Conservation (phyloP, 2,797 vertebrate genomes). For the Rhabdophis nuchalis region DNA sequence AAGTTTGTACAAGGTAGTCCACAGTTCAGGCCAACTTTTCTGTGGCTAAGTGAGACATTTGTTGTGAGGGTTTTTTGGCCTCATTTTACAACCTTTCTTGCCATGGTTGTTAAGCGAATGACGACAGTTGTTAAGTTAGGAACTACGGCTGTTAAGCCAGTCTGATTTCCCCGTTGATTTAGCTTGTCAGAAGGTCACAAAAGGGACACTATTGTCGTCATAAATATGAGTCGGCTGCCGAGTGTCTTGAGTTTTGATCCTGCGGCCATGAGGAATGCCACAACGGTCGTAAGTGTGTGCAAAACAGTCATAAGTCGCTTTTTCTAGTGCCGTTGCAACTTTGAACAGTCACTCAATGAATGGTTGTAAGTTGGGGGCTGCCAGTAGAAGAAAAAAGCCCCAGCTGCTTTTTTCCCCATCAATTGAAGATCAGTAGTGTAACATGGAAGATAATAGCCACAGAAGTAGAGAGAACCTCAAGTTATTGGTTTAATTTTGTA, state of each 20-base stretch:
- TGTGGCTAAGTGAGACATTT: not conserved
- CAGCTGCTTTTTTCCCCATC: not conserved
- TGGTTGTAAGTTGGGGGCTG: not conserved
- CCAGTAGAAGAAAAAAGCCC: not conserved
- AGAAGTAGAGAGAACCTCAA: not conserved
- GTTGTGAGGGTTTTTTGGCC: not conserved
- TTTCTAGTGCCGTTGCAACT: not conserved
- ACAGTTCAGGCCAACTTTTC: not conserved
- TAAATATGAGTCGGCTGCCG: not conserved
- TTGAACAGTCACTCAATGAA: not conserved
- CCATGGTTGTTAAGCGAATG: not conserved
- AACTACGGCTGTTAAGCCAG: not conserved
- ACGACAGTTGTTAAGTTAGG: not conserved
- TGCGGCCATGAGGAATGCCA: not conserved
- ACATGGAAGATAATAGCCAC: not conserved
- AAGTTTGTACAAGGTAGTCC: no score
- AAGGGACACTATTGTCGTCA: not conserved
- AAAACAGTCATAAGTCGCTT: not conserved
- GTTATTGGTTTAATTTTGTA: not conserved
- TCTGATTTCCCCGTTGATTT: not conserved
- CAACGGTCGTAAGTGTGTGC: not conserved
- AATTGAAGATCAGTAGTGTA: not conserved
- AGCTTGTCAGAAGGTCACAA: not conserved
- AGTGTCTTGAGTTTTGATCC: not conserved
- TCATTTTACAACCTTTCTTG: not conserved